Evolutionary conservation across 2,888 invertebrate species (phyloP).

Genomic region (Cheilosia scutellata): DNA sequence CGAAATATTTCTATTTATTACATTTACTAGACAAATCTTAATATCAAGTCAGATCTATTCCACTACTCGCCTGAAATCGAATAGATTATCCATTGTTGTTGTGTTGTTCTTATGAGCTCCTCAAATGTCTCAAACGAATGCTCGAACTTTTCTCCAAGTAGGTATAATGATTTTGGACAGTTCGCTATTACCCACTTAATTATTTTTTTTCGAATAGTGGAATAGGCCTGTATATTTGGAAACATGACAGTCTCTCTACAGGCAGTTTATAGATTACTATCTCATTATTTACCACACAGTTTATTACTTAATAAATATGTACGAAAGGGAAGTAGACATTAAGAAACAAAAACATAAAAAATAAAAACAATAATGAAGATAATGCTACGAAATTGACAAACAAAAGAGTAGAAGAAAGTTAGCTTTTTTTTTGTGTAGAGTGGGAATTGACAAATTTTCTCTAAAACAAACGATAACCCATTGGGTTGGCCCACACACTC

Average conservation of each 20-base stretch:
- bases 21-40: conserved; percentile 64
- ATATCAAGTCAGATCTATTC: conserved; percentile 3
- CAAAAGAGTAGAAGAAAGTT: too few relatives aligned
- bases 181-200: too few relatives aligned
- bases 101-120: too few relatives aligned
- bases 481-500: conserved; percentile 81
- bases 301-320: conserved; percentile 31
- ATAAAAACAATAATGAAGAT: too few relatives aligned
- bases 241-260: background rate
- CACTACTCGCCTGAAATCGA: conserved; percentile 8
- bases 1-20: conserved; percentile 30
- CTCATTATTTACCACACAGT: too few relatives aligned
- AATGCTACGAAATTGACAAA: too few relatives aligned
- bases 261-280: conserved; percentile 2
- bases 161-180: too few relatives aligned
- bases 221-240: background rate
- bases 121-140: too few relatives aligned
- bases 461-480: conserved; percentile 82
- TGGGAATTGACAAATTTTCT: background rate
- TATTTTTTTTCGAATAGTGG: background rate
- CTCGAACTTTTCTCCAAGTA: too few relatives aligned
- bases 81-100: too few relatives aligned
- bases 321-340: conserved; percentile 5
- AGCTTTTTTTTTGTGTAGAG: background rate
- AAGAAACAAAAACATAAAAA: conserved; percentile 10